phyloP scores from a whole-genome alignment of 35 echinoderm and acorn worm species.

The Apostichopus japonicus region DNA sequence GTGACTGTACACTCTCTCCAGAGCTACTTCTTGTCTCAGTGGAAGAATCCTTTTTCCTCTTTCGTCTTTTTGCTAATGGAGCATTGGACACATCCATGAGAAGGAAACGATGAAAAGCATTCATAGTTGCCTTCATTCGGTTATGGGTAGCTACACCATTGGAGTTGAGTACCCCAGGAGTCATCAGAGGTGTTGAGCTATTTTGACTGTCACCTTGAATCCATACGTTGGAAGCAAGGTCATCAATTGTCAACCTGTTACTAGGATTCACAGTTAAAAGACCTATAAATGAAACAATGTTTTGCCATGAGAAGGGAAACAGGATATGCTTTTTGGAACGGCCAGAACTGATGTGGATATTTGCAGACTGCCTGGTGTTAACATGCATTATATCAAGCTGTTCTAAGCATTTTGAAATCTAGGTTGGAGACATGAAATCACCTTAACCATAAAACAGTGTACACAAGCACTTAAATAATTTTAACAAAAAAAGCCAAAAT shows the following conservation, averaged over 20 bases:
- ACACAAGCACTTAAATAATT: too few species aligned
- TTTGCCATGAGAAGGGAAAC: too few species aligned
- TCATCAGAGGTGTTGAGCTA: conserved; percentile 95
- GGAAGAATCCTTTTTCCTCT: conserved; percentile 93
- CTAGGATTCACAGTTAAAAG: conserved; percentile 44
- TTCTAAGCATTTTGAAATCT: too few species aligned
- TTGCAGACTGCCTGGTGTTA: too few species aligned
- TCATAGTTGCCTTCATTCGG: conserved; percentile 91
- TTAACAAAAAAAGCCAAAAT: too few species aligned
- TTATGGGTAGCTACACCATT: conserved; percentile 66
- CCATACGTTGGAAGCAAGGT: conserved; percentile 84
- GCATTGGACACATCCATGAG: conserved; percentile 95
- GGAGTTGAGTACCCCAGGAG: conserved; percentile 81
- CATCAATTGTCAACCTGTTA: conserved; percentile 76
- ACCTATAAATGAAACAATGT: conserved; percentile 52
- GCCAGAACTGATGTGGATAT: too few species aligned
- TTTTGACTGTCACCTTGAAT: conserved; percentile 81
- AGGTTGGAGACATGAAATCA: too few species aligned
- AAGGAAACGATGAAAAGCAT: conserved; percentile 97
- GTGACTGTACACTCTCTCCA: conserved; percentile 65
- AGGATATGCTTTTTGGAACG: too few species aligned
- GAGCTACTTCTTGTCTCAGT: conserved; percentile 93
- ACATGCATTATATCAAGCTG: too few species aligned
- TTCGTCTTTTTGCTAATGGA: conserved; percentile 91
- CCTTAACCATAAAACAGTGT: too few species aligned